Base-by-base conservation (phyloP, 2,113 vertebrate genomes). In the Mesocricetus auratus region DNA sequence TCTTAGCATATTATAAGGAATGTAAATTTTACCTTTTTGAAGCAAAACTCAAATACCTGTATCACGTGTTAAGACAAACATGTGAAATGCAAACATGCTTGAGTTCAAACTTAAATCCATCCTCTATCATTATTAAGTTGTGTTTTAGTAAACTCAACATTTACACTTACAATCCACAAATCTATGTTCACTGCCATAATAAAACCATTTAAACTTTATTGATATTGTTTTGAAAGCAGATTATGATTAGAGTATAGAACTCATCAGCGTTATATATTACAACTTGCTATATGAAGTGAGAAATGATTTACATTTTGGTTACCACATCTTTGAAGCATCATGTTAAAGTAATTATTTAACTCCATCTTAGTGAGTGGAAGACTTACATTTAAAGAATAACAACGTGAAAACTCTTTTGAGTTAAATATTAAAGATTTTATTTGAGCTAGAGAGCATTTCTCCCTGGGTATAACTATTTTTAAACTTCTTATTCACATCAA, bases 301-400 rank as follows among this genome's bases (percentile, higher is more conserved):
- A 9, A 5, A 36, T 15, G 33, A n/a, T 79, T 87, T 4, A 82
- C 5, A 26, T 60, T 82, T 82, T 58, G 7, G 19, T 6, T 8
- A 36, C 7, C 1, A 60, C 24, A 58, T 11, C 16, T 45, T 74
- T 77, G 42, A 68, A 78, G 19, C 36, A 31, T 16, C 16, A 26
- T 24, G 53, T 73, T 4, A 9, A 17, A 53, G 7, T 33, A 73
- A 73, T 45, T 90, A 39, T 39, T 83, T 77, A 75, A 11, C 24
- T 60, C 11, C 19, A 74, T 7, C 21, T 39, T 19, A 11, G 4
- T 5, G 45, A 11, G 9, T 1, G 7, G 36, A 5, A 6, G 3
- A 11, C 33, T 73, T 81, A 60, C 26, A 15, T 66, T 56, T 10
- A 56, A 53, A 74, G 2, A 24, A 19, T n/a, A 56, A 81, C 36